These are phyloP conservation scores for Trissoscelio sp. DNA, from an alignment of 2,888 invertebrate species.

Conservation along the genomic window DNA sequence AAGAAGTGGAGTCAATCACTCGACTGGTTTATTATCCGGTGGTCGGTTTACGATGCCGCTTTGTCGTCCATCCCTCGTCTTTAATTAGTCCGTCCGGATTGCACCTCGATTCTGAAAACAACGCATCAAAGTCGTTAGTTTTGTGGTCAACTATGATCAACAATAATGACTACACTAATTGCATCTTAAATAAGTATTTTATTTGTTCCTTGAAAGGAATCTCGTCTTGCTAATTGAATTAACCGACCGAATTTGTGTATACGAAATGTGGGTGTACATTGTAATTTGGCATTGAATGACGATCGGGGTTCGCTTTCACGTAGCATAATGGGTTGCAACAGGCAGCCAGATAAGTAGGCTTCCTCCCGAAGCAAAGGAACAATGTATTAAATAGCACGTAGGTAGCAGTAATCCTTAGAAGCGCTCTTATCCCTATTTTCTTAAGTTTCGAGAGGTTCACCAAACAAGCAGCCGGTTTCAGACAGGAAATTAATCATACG, in stretches of 20 bases:
- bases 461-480: conserved; percentile 61
- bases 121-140: conserved; percentile 38
- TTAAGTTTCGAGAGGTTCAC: conserved; percentile 67
- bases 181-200: too few relatives aligned
- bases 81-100: conserved; percentile 50
- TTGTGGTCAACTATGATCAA: conserved; percentile 15
- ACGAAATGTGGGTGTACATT: conserved; percentile 58
- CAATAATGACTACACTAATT: conserved; percentile 39
- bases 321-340: conserved; percentile 64
- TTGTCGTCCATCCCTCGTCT: conserved; percentile 40
- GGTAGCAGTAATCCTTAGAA: conserved; percentile 69
- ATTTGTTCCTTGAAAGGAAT: too few relatives aligned
- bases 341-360: conserved; percentile 68
- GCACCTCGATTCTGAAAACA: conserved; percentile 52
- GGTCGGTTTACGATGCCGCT: conserved; percentile 50
- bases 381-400: conserved; percentile 70
- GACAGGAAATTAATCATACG: conserved; percentile 70
- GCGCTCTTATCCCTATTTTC: conserved; percentile 68
- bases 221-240: conserved; percentile 46
- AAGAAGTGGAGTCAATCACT: conserved; percentile 45
- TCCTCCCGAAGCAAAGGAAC: conserved; percentile 64
- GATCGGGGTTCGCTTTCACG: conserved; percentile 62
- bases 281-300: conserved; percentile 66
- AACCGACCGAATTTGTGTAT: conserved; percentile 17
- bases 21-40: conserved; percentile 39